These are phyloP conservation scores for Siniperca obscura DNA, from an alignment of 2,797 vertebrate species.

Conservation along the genomic window DNA sequence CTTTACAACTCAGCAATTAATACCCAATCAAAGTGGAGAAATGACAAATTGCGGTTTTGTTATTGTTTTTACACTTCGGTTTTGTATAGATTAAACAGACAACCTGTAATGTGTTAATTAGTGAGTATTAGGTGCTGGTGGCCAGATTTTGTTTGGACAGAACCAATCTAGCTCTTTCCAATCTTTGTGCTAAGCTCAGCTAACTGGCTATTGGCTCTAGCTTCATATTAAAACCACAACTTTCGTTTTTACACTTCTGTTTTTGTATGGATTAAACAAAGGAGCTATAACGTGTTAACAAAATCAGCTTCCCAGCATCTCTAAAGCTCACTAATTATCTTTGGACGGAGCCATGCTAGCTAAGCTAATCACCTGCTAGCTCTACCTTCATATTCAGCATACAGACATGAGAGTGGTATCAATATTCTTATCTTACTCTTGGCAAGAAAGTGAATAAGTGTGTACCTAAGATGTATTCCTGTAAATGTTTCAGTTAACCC, in stretches of 20 bases:
- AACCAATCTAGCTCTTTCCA: background rate
- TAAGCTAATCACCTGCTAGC: background rate
- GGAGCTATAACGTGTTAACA: background rate
- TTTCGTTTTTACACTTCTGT: background rate
- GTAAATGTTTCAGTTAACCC: background rate
- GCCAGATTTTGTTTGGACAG: too few relatives aligned
- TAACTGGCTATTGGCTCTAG: background rate
- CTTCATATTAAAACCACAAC: background rate
- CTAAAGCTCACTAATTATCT: too few relatives aligned
- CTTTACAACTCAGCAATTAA: background rate
- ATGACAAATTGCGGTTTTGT: background rate
- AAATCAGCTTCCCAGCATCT: too few relatives aligned
- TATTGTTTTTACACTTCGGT: background rate
- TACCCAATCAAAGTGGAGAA: background rate
- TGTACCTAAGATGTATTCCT: background rate
- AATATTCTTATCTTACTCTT: background rate
- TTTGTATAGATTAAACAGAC: background rate
- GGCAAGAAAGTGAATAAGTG: background rate
- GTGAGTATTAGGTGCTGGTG: background rate
- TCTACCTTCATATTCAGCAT: background rate
- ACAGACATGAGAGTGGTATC: background rate
- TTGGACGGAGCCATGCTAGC: background rate
- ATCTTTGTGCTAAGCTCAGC: background rate
- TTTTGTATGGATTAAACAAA: background rate
- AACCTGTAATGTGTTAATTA: background rate